Evolutionary conservation across 2,888 invertebrate species (phyloP).

Genomic region (Drosophila siamana): DNA sequence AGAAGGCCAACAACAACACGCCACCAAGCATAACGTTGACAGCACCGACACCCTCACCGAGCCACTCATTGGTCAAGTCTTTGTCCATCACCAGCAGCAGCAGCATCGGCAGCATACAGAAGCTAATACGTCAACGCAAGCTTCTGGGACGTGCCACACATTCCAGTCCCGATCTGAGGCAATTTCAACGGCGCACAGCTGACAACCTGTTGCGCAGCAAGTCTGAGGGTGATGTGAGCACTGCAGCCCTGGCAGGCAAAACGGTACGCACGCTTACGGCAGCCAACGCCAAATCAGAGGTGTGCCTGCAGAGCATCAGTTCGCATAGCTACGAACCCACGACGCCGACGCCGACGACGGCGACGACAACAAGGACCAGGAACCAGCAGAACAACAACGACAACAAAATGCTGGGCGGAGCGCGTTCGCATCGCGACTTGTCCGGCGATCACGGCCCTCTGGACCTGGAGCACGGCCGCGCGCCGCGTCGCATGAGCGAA

Average conservation of each 20-base stretch:
- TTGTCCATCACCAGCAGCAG: conserved; percentile 3
- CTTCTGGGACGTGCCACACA: conserved; percentile 69
- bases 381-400: background rate
- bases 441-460: conserved; percentile 35
- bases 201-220: conserved; percentile 81
- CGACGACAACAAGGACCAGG: background rate
- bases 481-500: conserved; percentile 83
- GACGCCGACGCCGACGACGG: background rate
- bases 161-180: conserved; percentile 74
- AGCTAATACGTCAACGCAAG: conserved; percentile 61
- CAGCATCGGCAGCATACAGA: conserved; percentile 25
- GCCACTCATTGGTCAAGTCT: conserved; percentile 20
- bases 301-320: conserved; percentile 84
- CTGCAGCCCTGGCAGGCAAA: conserved; percentile 63
- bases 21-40: conserved; percentile 31
- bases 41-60: conserved; percentile 64
- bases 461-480: conserved; percentile 35
- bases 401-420: conserved; percentile 72
- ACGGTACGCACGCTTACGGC: conserved; percentile 56
- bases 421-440: conserved; percentile 83
- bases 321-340: conserved; percentile 75
- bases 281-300: conserved; percentile 84
- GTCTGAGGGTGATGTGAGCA: conserved; percentile 82
- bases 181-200: conserved; percentile 41
- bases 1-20: conserved; percentile 63